Conservation (phyloP, 1,140 invertebrate species). For the Brachionus paranguensis region DNA sequence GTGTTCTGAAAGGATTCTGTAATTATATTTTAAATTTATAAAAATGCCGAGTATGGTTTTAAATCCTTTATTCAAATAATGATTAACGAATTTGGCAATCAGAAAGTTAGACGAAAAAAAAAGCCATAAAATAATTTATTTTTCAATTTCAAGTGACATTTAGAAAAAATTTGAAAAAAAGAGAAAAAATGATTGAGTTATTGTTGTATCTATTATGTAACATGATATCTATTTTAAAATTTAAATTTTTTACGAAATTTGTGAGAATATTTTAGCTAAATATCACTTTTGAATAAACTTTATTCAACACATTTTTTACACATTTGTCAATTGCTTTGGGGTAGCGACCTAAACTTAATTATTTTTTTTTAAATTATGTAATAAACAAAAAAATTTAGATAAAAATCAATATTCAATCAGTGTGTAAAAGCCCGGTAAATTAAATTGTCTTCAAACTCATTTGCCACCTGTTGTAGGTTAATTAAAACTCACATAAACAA, state of each 20-base stretch:
- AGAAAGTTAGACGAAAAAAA: background rate
- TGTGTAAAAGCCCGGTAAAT: background rate
- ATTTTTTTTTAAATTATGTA: background rate
- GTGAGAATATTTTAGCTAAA: background rate
- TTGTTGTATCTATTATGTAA: conserved; percentile 14
- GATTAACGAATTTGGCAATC: background rate
- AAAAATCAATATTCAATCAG: background rate
- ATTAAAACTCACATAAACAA: background rate
- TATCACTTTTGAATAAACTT: conserved; percentile 20
- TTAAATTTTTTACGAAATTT: background rate
- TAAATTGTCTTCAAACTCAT: background rate
- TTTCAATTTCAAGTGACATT: background rate
- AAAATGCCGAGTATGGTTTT: background rate
- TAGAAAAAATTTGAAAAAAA: background rate
- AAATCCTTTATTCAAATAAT: background rate
- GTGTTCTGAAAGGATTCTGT: background rate
- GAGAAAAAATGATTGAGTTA: background rate
- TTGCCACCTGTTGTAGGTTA: background rate
- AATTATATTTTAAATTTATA: background rate
- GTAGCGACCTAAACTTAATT: background rate
- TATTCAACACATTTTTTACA: conserved; percentile 20
- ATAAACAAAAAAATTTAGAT: background rate
- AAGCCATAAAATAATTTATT: conserved; percentile 6
- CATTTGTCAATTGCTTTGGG: background rate
- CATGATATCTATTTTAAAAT: conserved; percentile 14